Evolutionary conservation across 2,888 invertebrate genomes (phyloP).

Genomic region (Chaetogeoica ovagalla): DNA sequence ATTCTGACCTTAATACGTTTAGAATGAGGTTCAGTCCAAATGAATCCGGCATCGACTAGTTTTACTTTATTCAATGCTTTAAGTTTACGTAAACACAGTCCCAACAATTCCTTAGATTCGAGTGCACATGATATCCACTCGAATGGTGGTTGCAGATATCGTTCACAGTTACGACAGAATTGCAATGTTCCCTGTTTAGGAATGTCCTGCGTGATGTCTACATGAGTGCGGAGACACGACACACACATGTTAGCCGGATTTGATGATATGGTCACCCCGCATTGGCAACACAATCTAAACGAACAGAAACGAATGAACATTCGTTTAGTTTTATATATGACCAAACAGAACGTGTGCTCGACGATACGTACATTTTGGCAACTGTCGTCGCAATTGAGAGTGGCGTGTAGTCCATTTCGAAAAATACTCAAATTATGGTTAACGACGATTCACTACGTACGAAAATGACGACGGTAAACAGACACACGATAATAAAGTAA

Average conservation of each 20-base stretch:
- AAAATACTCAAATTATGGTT: not conserved
- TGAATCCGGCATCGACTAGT: constrained; percentile 92
- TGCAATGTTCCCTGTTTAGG: constrained; percentile 89
- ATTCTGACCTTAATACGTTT: constrained; percentile 83
- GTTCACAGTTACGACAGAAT: constrained; percentile 91
- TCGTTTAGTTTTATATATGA: not conserved
- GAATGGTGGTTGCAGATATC: constrained; percentile 89
- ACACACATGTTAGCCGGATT: constrained; percentile 98
- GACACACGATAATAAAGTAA: too few relatives aligned
- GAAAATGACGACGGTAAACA: too few relatives aligned
- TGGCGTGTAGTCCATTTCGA: constrained; percentile 32
- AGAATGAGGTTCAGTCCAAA: constrained; percentile 99
- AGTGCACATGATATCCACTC: constrained; percentile 84
- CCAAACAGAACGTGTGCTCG: too few relatives aligned
- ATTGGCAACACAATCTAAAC: constrained; percentile 85
- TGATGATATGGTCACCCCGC: constrained; percentile 87
- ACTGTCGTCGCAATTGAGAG: constrained; percentile 22
- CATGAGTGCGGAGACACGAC: constrained; percentile 83
- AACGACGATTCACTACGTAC: too few relatives aligned
- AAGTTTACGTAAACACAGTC: constrained; percentile 87
- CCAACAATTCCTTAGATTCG: constrained; percentile 88
- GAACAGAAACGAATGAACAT: not conserved
- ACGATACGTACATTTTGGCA: constrained; percentile 34
- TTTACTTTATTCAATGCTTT: constrained; percentile 88
- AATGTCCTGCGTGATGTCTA: constrained; percentile 95